A percentile compares a stretch with the other conserved stretches of the same genome.
phyloP scores from a whole-genome alignment of 2,888 invertebrate genomes.

The Pelosia muscerda region DNA sequence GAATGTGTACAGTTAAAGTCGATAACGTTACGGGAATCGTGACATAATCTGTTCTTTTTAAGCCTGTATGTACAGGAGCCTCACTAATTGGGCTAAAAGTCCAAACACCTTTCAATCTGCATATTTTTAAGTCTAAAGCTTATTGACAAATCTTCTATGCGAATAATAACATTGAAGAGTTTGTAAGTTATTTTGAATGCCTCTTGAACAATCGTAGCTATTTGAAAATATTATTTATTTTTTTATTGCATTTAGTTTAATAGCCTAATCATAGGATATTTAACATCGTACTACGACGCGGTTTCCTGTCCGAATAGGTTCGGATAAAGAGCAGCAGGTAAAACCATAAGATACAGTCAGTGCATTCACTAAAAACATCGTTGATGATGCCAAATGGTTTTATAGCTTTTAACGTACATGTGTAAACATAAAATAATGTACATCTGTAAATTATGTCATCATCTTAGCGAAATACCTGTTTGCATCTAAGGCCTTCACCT shows the following conservation, averaged over 20 bases:
- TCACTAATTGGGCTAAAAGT: neutral
- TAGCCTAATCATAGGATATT: neutral
- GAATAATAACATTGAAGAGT: neutral
- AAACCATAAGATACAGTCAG: neutral
- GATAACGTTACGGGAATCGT: conserved; percentile 11
- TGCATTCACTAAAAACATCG: neutral
- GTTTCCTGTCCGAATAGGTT: too few species aligned
- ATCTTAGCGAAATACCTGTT: neutral
- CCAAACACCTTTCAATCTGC: neutral
- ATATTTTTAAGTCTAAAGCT: neutral
- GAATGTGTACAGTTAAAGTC: neutral
- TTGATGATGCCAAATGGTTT: conserved; percentile 12
- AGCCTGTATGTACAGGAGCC: neutral
- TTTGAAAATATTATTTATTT: too few species aligned
- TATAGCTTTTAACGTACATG: conserved; percentile 13
- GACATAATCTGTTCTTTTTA: neutral
- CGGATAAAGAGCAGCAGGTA: neutral
- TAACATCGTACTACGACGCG: too few species aligned
- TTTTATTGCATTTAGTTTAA: neutral
- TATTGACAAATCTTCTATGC: neutral
- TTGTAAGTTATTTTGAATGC: neutral
- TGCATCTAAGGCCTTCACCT: neutral
- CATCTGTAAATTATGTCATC: neutral
- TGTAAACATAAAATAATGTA: conserved; percentile 8
- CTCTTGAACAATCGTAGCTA: neutral